These are phyloP conservation scores for Mirounga angustirostris DNA, from an alignment of 2,113 vertebrate genomes.

Conservation along the genomic window DNA sequence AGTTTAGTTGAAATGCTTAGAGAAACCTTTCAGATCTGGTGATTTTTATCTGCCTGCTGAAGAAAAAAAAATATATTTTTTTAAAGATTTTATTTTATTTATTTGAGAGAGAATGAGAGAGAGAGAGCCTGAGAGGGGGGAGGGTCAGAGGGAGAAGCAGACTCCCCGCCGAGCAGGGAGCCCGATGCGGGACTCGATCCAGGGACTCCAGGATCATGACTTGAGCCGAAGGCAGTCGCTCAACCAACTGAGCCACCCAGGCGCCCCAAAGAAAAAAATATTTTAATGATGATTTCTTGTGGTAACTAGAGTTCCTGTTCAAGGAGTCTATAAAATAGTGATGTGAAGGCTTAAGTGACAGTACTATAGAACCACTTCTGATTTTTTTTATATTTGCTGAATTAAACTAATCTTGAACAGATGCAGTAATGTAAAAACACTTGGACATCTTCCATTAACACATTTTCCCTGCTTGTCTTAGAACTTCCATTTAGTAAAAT, in stretches of 20 bases:
- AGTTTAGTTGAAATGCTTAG: not conserved
- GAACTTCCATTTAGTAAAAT: slow-evolving; percentile 16
- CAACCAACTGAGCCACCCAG: too few relatives aligned
- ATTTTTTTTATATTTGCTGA: not conserved
- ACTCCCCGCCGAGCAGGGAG: too few relatives aligned
- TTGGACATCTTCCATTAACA: not conserved
- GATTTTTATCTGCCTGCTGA: not conserved
- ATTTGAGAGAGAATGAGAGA: too few relatives aligned
- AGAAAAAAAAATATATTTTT: not conserved
- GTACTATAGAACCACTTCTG: not conserved
- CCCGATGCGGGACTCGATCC: too few relatives aligned
- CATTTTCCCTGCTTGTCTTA: slow-evolving; percentile 30
- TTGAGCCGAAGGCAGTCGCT: too few relatives aligned
- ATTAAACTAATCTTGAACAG: slow-evolving; percentile 10
- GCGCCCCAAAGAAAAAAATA: not conserved
- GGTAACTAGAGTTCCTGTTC: not conserved
- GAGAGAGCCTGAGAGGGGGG: too few relatives aligned
- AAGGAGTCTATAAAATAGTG: not conserved
- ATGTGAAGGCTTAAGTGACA: not conserved
- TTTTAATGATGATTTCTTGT: not conserved
- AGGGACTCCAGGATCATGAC: too few relatives aligned
- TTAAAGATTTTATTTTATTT: too few relatives aligned
- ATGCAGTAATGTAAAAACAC: not conserved
- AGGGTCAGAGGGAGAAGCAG: too few relatives aligned
- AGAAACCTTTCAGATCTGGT: not conserved